Percentiles rank a stretch among this genome's conserved stretches.
Conservation (phyloP, 2,797 vertebrate species). For the Leucoraja ocellata region DNA sequence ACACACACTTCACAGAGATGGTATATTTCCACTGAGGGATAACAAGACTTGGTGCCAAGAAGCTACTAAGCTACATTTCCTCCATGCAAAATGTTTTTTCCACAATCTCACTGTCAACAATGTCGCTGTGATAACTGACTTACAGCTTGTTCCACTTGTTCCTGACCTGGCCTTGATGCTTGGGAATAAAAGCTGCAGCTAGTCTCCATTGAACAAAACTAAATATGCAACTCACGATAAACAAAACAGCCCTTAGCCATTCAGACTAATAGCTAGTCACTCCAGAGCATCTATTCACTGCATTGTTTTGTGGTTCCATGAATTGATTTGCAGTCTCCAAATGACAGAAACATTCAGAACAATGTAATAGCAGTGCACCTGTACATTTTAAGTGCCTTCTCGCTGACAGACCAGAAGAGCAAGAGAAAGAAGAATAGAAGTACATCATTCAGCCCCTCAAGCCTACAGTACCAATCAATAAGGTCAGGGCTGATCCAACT, state of each 20-base stretch:
- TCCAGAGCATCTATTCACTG: not conserved
- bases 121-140: not conserved
- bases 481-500: no score
- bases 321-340: not conserved
- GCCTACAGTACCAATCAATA: no score
- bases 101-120: not conserved
- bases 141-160: constrained; percentile 30
- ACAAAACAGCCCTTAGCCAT: not conserved
- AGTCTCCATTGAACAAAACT: not conserved
- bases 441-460: no score
- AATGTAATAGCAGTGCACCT: not conserved
- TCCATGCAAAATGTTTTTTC: not conserved
- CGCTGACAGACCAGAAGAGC: not conserved
- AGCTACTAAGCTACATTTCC: constrained; percentile 2
- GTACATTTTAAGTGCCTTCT: constrained; percentile 3
- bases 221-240: not conserved
- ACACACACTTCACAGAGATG: no score
- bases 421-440: no score
- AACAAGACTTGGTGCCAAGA: not conserved
- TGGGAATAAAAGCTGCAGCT: not conserved
- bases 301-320: not conserved
- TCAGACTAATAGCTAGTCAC: not conserved
- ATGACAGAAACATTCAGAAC: not conserved
- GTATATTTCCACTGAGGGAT: not conserved
- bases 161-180: constrained; percentile 19